Conservation (phyloP, 2,797 vertebrate genomes). For the Acanthurus tractus region DNA sequence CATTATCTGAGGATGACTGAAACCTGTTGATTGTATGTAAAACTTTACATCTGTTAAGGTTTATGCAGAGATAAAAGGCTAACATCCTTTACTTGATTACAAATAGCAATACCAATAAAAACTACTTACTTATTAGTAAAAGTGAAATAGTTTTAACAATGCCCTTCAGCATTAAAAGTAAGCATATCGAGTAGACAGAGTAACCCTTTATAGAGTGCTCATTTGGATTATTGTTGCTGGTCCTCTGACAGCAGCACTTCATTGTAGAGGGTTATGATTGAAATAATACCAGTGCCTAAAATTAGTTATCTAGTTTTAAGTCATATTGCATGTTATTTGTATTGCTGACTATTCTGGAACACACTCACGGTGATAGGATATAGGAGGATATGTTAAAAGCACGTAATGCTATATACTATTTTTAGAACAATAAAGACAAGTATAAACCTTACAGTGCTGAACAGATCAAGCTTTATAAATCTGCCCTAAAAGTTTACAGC, state of each 20-base stretch:
- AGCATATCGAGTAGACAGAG: neutral
- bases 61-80: neutral
- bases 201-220: neutral
- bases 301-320: neutral
- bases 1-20: neutral
- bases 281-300: too few relatives aligned
- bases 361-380: neutral
- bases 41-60: neutral
- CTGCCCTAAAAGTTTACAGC: constrained; percentile 23
- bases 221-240: too few relatives aligned
- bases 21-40: neutral
- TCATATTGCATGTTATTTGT: neutral
- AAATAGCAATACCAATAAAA: neutral
- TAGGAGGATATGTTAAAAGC: neutral
- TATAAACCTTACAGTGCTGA: neutral
- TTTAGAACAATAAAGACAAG: neutral
- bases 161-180: neutral
- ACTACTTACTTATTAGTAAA: neutral
- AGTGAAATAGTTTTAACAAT: neutral
- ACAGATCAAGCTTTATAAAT: neutral
- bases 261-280: too few relatives aligned
- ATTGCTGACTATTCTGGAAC: neutral
- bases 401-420: neutral
- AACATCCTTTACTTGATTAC: neutral
- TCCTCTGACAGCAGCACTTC: too few relatives aligned